These are phyloP conservation scores for Hypomecis atomaria DNA, from an alignment of 2,888 invertebrate genomes.

Conservation along the genomic window DNA sequence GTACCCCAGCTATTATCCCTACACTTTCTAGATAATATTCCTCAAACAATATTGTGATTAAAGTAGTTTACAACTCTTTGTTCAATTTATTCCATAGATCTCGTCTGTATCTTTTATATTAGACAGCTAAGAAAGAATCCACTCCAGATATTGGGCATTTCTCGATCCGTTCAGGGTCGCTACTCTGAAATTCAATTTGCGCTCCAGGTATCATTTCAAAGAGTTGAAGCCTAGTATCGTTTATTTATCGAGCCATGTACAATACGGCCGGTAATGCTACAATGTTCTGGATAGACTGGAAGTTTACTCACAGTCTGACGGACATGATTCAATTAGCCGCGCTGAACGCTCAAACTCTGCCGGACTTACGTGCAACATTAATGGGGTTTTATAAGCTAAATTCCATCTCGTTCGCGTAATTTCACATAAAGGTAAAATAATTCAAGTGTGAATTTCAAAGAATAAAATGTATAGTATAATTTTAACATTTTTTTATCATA, in stretches of 20 bases:
- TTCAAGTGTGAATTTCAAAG: too few relatives aligned
- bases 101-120: neutral
- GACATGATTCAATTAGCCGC: constrained; percentile 24
- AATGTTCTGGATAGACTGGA: constrained; percentile 19
- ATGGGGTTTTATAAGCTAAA: neutral
- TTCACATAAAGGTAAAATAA: too few relatives aligned
- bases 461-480: too few relatives aligned
- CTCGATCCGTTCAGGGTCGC: constrained; percentile 10
- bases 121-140: constrained; percentile 12
- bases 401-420: neutral
- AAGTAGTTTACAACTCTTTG: too few relatives aligned
- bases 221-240: constrained; percentile 6
- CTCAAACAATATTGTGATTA: too few relatives aligned
- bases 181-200: constrained; percentile 17
- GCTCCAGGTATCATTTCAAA: constrained; percentile 13
- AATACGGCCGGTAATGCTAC: constrained; percentile 9
- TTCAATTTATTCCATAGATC: too few relatives aligned
- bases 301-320: constrained; percentile 29
- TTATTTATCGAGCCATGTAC: constrained; percentile 16
- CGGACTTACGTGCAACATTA: neutral
- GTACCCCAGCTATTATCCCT: too few relatives aligned
- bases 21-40: too few relatives aligned
- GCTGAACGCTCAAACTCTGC: constrained; percentile 17
- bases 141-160: constrained; percentile 7
- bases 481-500: too few relatives aligned